These are phyloP conservation scores for Idaea biselata DNA, from an alignment of 2,888 invertebrate species.

Conservation along the genomic window DNA sequence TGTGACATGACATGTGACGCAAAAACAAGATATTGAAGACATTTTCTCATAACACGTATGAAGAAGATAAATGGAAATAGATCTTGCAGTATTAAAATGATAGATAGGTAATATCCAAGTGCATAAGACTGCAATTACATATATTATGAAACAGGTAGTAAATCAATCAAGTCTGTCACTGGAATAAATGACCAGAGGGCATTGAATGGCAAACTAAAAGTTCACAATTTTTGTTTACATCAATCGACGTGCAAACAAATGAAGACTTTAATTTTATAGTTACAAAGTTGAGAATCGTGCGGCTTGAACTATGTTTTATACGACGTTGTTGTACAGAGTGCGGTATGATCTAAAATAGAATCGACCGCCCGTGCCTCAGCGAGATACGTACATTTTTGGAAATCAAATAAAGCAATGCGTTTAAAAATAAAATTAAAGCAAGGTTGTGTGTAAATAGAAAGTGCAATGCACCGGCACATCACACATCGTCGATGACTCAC, in stretches of 20 bases:
- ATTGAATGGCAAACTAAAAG: constrained; percentile 35
- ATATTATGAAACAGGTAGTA: constrained; percentile 34
- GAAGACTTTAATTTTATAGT: constrained; percentile 29
- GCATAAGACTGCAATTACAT: constrained; percentile 15
- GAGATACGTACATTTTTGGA: constrained; percentile 78
- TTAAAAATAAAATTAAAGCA: constrained; percentile 64
- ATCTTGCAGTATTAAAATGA: background rate
- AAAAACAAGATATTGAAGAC: background rate
- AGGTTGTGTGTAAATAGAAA: constrained; percentile 63
- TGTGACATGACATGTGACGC: background rate
- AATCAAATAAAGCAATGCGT: constrained; percentile 68
- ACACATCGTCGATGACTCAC: constrained; percentile 28
- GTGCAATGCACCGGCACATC: constrained; percentile 32
- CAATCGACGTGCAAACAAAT: constrained; percentile 34
- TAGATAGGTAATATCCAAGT: background rate
- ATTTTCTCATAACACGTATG: background rate
- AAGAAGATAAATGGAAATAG: background rate
- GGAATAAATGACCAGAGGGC: constrained; percentile 36
- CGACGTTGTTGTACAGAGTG: constrained; percentile 58
- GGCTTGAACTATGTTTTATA: constrained; percentile 44
- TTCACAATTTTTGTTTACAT: constrained; percentile 36
- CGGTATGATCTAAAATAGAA: constrained; percentile 66
- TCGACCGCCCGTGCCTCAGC: constrained; percentile 56
- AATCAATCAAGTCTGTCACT: constrained; percentile 38
- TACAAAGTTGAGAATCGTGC: constrained; percentile 54